Percentiles rank a stretch among this genome's conserved stretches.
Evolutionary conservation across 1,140 invertebrate species (phyloP).

Genomic region (Phymastichus coffea): DNA sequence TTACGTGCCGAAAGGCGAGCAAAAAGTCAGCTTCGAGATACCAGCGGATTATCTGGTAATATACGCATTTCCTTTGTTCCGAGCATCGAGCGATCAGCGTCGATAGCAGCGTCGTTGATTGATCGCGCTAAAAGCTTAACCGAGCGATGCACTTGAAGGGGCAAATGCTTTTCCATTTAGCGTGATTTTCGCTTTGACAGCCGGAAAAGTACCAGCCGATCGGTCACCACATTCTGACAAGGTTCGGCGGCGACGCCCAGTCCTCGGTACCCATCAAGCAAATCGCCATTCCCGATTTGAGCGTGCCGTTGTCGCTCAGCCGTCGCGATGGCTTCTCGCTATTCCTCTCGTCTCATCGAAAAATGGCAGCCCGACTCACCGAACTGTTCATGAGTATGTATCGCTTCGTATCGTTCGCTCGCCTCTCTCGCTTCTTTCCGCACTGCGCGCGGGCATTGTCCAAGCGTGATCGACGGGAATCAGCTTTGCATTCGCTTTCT

Average conservation of each 20-base stretch:
- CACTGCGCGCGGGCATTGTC: too few species aligned
- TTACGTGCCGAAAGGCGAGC: slow-evolving; percentile 57
- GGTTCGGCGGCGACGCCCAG: slow-evolving; percentile 61
- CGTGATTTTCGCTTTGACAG: slow-evolving; percentile 42
- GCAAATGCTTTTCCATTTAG: too few species aligned
- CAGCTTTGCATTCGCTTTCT: too few species aligned
- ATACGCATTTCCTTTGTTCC: too few species aligned
- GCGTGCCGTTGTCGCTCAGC: slow-evolving; percentile 64
- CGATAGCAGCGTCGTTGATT: too few species aligned
- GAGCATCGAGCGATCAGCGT: too few species aligned
- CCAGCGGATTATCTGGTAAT: slow-evolving; percentile 60
- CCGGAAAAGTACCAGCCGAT: slow-evolving; percentile 65
- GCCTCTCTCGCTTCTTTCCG: too few species aligned
- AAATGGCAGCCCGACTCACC: slow-evolving; percentile 68
- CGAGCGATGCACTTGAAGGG: too few species aligned
- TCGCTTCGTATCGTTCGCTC: too few species aligned
- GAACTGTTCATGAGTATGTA: slow-evolving; percentile 69
- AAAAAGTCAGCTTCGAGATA: slow-evolving; percentile 55
- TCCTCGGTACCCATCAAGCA: slow-evolving; percentile 63
- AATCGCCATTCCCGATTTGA: slow-evolving; percentile 70
- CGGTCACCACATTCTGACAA: slow-evolving; percentile 55
- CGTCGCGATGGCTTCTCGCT: slow-evolving; percentile 73
- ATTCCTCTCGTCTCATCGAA: slow-evolving; percentile 72
- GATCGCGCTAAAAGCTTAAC: too few species aligned
- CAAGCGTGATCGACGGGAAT: too few species aligned